Evolutionary conservation across 92 coral and sea anemone genomes (phyloP).

Genomic region (Diadumene lineata): DNA sequence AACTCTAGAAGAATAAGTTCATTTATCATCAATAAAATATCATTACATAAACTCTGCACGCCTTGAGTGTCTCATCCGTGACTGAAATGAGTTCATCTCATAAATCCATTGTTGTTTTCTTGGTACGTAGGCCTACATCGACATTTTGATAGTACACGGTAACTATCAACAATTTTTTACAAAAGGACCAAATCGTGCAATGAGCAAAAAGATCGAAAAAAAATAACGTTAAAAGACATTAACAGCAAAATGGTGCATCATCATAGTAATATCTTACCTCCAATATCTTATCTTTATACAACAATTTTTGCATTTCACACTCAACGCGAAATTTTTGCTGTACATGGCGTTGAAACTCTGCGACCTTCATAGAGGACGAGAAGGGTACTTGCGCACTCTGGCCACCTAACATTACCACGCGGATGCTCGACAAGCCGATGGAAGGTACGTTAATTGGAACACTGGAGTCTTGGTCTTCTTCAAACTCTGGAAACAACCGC

Average conservation of each 20-base stretch:
- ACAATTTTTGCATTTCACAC: constrained; percentile 37
- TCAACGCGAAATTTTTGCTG: constrained; percentile 36
- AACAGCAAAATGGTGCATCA: no score
- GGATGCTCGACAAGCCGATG: constrained; percentile 19
- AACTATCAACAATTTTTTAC: no score
- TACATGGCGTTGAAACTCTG: constrained; percentile 24
- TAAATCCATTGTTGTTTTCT: no score
- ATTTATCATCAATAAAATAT: background rate
- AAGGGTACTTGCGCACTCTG: constrained; percentile 36
- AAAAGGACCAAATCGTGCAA: no score
- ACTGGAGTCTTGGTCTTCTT: constrained; percentile 21
- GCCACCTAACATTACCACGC: constrained; percentile 51
- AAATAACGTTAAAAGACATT: no score
- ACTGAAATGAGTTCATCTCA: no score
- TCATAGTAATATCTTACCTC: constrained; percentile 29
- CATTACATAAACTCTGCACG: background rate
- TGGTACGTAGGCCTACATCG: no score
- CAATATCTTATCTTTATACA: constrained; percentile 30
- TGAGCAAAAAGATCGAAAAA: no score
- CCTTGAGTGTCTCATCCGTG: background rate
- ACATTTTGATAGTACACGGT: no score
- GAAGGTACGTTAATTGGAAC: background rate
- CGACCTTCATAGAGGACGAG: constrained; percentile 12
- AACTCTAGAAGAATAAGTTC: background rate
- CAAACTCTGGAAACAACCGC: constrained; percentile 42